Percentiles rank a stretch among this genome's conserved stretches.
phyloP scores from a whole-genome alignment of 2,113 vertebrate genomes.

The Salvator merianae region DNA sequence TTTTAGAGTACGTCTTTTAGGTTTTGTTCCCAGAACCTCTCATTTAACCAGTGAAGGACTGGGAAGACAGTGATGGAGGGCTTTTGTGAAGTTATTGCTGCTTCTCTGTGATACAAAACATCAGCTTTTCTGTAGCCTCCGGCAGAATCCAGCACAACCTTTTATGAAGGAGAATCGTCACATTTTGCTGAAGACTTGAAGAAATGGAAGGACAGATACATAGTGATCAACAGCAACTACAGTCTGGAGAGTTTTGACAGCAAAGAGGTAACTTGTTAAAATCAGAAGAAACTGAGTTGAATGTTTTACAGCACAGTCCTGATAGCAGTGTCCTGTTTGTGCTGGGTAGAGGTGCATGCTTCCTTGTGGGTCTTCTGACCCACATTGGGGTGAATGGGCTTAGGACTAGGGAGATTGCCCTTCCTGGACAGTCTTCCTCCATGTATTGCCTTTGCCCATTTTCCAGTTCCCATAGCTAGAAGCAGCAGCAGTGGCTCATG shows the following conservation, averaged over 20 bases:
- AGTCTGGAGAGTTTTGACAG: conserved; percentile 87
- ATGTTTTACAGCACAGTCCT: too few species aligned
- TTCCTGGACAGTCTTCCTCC: too few species aligned
- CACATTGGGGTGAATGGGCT: too few species aligned
- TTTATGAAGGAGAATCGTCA: conserved; percentile 81
- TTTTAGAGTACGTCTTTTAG: neutral
- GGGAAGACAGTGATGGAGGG: neutral
- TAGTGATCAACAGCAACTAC: conserved; percentile 86
- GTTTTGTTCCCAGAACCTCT: neutral
- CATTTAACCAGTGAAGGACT: too few species aligned
- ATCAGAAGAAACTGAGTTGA: too few species aligned
- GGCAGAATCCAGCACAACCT: conserved; percentile 58
- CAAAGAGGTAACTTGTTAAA: conserved; percentile 79
- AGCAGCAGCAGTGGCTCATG: too few species aligned
- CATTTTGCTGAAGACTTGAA: conserved; percentile 82
- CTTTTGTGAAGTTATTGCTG: neutral
- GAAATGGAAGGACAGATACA: conserved; percentile 89
- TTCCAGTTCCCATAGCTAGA: too few species aligned
- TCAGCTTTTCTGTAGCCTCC: conserved; percentile 67
- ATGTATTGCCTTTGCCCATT: too few species aligned
- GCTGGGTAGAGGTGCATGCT: too few species aligned
- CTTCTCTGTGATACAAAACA: conserved; percentile 26
- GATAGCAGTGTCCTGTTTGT: too few species aligned
- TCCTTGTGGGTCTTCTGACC: too few species aligned
- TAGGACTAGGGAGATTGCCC: too few species aligned